phyloP scores from a whole-genome alignment of 2,113 vertebrate genomes.

The Aplodontia rufa region DNA sequence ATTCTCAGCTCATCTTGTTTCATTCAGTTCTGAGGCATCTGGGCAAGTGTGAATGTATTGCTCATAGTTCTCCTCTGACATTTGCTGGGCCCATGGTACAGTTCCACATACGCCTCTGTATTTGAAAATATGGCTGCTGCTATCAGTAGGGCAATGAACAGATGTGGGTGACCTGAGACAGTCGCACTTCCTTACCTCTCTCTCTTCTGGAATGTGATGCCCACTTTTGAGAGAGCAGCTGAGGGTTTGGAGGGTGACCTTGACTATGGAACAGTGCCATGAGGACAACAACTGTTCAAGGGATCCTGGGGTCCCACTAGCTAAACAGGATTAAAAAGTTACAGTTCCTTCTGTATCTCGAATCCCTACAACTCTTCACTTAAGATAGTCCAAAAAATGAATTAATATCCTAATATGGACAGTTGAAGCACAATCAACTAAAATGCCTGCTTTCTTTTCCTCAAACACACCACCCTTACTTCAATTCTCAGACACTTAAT shows the following conservation, averaged over 20 bases:
- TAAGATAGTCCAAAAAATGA: neutral
- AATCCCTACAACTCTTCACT: neutral
- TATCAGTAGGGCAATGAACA: neutral
- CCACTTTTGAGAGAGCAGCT: neutral
- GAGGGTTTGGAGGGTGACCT: neutral
- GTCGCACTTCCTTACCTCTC: neutral
- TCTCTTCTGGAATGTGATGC: neutral
- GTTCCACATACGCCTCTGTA: neutral
- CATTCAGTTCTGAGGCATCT: conserved; percentile 13
- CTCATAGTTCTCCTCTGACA: neutral
- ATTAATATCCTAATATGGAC: neutral
- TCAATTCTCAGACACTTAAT: neutral
- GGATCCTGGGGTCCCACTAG: neutral
- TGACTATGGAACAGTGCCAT: neutral
- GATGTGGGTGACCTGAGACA: neutral
- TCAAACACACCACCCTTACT: neutral
- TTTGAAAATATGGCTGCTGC: neutral
- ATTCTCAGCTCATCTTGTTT: conserved; percentile 24
- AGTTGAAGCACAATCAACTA: neutral
- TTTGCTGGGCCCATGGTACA: neutral
- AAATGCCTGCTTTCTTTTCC: neutral
- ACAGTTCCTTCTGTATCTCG: neutral
- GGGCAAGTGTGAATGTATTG: neutral
- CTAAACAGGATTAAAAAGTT: neutral
- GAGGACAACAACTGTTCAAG: neutral